Percentiles rank a stretch among this genome's conserved stretches.
Evolutionary conservation across 2,888 invertebrate genomes (phyloP).

Genomic region (Eumerus sabulonum): DNA sequence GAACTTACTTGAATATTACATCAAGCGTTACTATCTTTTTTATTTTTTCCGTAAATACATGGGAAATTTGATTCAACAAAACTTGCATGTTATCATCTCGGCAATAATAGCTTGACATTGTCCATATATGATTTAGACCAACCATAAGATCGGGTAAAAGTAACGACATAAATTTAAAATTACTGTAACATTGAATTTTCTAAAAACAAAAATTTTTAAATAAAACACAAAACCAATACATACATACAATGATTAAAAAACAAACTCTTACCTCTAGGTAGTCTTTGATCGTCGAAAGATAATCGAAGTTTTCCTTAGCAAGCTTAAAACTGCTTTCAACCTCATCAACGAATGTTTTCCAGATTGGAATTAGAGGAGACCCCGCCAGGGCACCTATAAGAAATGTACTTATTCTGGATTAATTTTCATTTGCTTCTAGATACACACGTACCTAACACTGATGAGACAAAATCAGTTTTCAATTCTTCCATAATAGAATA

Average conservation of each 20-base stretch:
- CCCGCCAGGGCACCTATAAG: conserved; percentile 77
- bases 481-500: conserved; percentile 90
- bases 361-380: conserved; percentile 71
- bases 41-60: conserved; percentile 89
- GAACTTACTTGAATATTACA: conserved; percentile 88
- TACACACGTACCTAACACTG: conserved; percentile 73
- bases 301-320: conserved; percentile 78
- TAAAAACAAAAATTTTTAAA: no score
- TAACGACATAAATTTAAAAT: conserved; percentile 86
- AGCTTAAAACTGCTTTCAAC: conserved; percentile 73
- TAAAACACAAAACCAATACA: conserved; percentile 5
- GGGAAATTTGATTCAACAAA: conserved; percentile 89
- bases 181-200: conserved; percentile 85
- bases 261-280: conserved; percentile 78
- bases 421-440: background rate
- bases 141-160: conserved; percentile 89
- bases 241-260: background rate
- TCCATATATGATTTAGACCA: conserved; percentile 94
- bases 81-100: conserved; percentile 92
- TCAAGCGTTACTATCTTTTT: conserved; percentile 85
- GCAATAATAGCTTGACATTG: conserved; percentile 91
- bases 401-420: no score
- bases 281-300: conserved; percentile 77
- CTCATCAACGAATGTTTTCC: conserved; percentile 71
- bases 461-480: conserved; percentile 82